Evolutionary conservation across 2,797 vertebrate species (phyloP).

Genomic region (Babyrousa celebensis): DNA sequence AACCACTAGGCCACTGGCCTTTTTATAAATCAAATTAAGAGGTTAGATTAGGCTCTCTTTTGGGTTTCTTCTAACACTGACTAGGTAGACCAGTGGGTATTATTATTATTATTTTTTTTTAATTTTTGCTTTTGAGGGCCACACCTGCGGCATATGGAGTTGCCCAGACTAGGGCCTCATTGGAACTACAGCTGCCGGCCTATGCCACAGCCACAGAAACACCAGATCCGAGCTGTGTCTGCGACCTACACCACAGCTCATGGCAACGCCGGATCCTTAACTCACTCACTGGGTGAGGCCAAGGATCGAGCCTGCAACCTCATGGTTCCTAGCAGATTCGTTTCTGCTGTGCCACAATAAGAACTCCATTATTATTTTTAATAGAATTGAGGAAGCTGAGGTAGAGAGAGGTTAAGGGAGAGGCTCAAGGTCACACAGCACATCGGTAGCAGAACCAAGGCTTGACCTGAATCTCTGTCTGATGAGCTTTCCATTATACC

Average conservation of each 20-base stretch:
- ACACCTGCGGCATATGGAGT: too few relatives aligned
- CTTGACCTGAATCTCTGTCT: background rate
- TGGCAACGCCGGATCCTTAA: too few relatives aligned
- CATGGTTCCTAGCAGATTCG: too few relatives aligned
- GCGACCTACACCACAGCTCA: too few relatives aligned
- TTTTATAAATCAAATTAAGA: background rate
- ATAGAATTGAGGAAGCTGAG: background rate
- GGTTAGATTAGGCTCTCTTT: background rate
- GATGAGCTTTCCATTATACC: background rate
- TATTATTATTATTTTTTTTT: background rate
- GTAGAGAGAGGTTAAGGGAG: background rate
- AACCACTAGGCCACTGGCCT: background rate
- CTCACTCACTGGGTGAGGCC: too few relatives aligned
- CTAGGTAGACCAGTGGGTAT: background rate
- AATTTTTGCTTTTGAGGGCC: too few relatives aligned
- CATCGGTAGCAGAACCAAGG: background rate
- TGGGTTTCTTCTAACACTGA: background rate
- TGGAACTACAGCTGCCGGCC: too few relatives aligned
- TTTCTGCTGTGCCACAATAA: too few relatives aligned
- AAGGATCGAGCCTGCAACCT: too few relatives aligned
- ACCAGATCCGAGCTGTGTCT: too few relatives aligned
- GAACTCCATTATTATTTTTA: background rate
- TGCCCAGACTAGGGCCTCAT: too few relatives aligned
- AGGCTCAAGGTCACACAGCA: background rate
- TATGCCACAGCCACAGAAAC: too few relatives aligned